Percentiles rank a stretch among this genome's conserved stretches.
Conservation (phyloP, 2,888 invertebrate genomes). For the Apamea epomidion region DNA sequence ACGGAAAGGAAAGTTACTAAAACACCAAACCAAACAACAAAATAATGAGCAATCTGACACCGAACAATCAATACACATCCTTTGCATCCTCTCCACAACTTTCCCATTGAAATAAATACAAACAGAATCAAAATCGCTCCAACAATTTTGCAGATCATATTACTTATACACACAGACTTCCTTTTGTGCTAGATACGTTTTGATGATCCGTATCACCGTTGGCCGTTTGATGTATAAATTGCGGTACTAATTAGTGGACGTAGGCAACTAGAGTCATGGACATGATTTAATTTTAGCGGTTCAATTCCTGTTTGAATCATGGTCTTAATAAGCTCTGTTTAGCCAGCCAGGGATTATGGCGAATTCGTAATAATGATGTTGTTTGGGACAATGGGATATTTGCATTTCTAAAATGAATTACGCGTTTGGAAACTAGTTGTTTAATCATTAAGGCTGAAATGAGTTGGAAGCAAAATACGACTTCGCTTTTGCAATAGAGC, state of each 20-base stretch:
- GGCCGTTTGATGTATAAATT: conserved; percentile 69
- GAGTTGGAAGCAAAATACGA: not conserved
- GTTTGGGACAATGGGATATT: conserved; percentile 24
- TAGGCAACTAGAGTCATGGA: conserved; percentile 59
- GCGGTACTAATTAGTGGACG: conserved; percentile 67
- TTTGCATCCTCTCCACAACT: conserved; percentile 54
- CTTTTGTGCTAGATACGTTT: conserved; percentile 66
- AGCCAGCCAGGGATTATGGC: conserved; percentile 39
- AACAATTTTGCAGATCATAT: conserved; percentile 62
- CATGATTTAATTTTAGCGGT: conserved; percentile 65
- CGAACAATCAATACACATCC: conserved; percentile 61
- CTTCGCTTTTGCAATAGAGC: not conserved
- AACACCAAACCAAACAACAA: conserved; percentile 50
- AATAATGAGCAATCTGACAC: conserved; percentile 69
- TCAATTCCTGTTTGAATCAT: conserved; percentile 65
- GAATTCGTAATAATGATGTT: conserved; percentile 40
- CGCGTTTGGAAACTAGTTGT: conserved; percentile 3
- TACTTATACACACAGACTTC: conserved; percentile 62
- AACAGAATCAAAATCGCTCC: conserved; percentile 60
- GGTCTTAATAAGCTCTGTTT: conserved; percentile 54
- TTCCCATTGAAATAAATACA: conserved; percentile 62
- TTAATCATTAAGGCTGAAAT: not conserved
- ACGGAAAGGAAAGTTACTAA: conserved; percentile 32
- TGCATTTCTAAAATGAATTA: conserved; percentile 41
- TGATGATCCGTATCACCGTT: conserved; percentile 69